Evolutionary conservation across 2,797 vertebrate genomes (phyloP).

Genomic region (Mus minutoides): DNA sequence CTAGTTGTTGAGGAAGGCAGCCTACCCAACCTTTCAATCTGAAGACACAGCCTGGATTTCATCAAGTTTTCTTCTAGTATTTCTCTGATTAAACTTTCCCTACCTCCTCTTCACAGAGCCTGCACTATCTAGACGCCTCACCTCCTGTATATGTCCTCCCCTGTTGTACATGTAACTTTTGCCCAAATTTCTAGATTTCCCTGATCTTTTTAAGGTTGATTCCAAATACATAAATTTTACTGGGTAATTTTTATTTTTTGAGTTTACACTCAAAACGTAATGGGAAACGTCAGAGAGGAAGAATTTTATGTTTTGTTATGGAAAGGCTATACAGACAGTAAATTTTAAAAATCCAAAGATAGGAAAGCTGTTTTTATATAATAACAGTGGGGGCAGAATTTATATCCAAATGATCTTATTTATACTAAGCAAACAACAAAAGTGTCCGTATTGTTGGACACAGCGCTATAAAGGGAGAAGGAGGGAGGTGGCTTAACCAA

Average conservation of each 20-base stretch:
- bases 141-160: background rate
- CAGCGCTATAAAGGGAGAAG: background rate
- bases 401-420: background rate
- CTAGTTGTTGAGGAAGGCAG: background rate
- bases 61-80: background rate
- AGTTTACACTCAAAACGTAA: background rate
- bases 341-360: background rate
- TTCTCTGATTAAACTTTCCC: background rate
- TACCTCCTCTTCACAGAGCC: background rate
- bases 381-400: background rate
- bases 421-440: background rate
- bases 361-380: background rate
- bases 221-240: background rate
- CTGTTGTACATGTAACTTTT: background rate
- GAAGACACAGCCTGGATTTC: background rate
- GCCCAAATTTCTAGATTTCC: background rate
- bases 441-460: background rate
- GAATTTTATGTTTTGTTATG: background rate
- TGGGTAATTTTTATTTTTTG: background rate
- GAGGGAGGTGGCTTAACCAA: background rate
- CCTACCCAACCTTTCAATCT: background rate
- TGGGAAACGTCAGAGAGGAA: background rate
- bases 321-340: background rate
- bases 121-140: background rate
- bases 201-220: background rate